Evolutionary conservation across 2,113 vertebrate genomes (phyloP), one percentile per base, ranked within the genome.

Genomic region (Nymphicus hollandicus): DNA sequence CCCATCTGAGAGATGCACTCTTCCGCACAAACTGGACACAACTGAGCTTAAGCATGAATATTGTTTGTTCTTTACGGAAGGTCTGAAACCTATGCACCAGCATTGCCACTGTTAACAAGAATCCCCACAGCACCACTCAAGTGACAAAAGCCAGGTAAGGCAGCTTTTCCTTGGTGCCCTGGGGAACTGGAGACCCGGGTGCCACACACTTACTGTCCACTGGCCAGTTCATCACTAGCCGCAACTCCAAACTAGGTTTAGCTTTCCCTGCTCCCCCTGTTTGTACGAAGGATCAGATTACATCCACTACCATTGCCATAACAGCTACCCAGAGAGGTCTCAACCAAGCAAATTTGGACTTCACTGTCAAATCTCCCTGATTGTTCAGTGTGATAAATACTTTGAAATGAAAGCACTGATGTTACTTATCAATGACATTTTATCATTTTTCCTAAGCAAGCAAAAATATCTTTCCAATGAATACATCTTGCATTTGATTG

Each of bases 111-210:
- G 25, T 58, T 16, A 44, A 39, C 33, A 50, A 56, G 76, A 41
- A 16, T 8, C 0, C 7, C 2, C 37, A 31, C 55, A 16, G 23
- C 37, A 16, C 1, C 31, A 9, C 39, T 27, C 11, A 33, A 47
- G 33, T 7, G 33, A 41, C 53, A 55, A 44, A 70, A 55, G 55
- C n/a, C 20, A 43, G 1, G 8, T 4, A 20, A 66, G 50, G 52
- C 60, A 77, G 46, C 3, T 74, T 43, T 27, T 27, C 73, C 78
- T 19, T 27, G 44, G 68, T 14, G 35, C 13, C 43, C 4, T 37
- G 29, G 20, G 33, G 19, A 66, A 66, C 7, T 0, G 46, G 46
- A 50, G 31, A 31, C 19, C 7, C 11, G 23, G 37, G 23, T 27
- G 50, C n/a, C 16, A 2, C 10, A 28, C 0, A 2, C 55, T 61